Conservation (phyloP, 2,113 vertebrate species). For the Rynchops niger region DNA sequence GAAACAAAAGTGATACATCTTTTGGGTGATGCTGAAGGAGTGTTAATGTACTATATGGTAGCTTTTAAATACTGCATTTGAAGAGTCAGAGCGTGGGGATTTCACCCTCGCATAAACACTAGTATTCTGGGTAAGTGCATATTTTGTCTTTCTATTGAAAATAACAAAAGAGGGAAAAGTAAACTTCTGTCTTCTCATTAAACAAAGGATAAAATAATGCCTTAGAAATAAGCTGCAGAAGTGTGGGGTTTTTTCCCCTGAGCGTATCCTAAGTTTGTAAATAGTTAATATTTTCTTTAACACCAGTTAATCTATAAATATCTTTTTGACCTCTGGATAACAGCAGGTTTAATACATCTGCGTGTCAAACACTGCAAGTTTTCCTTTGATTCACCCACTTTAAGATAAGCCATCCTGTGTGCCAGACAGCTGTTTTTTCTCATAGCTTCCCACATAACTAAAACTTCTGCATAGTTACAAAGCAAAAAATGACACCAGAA, state of each 20-base stretch:
- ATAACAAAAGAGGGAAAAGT: slow-evolving; percentile 31
- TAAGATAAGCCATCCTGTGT: slow-evolving; percentile 23
- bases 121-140: background rate
- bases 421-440: slow-evolving; percentile 60
- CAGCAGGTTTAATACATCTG: background rate
- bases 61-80: background rate
- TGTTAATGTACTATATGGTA: background rate
- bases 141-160: slow-evolving; percentile 23
- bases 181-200: slow-evolving; percentile 1
- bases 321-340: slow-evolving; percentile 28
- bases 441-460: slow-evolving; percentile 36
- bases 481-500: slow-evolving; percentile 35
- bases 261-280: background rate
- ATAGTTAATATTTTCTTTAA: slow-evolving; percentile 43
- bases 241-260: background rate
- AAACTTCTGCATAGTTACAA: slow-evolving; percentile 47
- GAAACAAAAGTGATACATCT: background rate
- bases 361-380: slow-evolving; percentile 32
- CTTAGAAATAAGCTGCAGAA: background rate
- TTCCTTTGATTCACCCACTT: slow-evolving; percentile 52
- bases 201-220: slow-evolving; percentile 27
- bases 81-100: background rate
- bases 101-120: background rate
- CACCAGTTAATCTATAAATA: slow-evolving; percentile 47
- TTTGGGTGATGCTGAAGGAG: background rate